A percentile compares a stretch with the other conserved stretches of the same genome.
Conservation (phyloP, 1,140 invertebrate species). For the Temnothorax nylanderi region DNA sequence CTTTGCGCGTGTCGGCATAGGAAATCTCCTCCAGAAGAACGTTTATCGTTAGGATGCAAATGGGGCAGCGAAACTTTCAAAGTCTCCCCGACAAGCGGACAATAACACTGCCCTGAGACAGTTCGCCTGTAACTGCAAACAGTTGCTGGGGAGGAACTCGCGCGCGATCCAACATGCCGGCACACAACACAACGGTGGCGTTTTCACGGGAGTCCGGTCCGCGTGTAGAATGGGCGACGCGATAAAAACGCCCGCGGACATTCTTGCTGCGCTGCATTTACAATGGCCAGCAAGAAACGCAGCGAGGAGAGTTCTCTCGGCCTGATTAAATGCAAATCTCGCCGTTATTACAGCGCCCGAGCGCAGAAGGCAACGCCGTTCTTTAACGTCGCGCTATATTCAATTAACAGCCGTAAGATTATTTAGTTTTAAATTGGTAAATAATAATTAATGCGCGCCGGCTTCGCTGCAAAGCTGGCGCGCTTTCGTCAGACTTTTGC, state of each 20-base stretch:
- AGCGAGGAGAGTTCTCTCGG: conserved; percentile 10
- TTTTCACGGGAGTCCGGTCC: conserved; percentile 15
- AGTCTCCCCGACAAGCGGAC: conserved; percentile 49
- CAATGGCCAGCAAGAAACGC: conserved; percentile 36
- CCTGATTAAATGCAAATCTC: conserved; percentile 55
- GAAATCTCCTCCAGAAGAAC: conserved; percentile 39
- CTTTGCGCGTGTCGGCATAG: conserved; percentile 9
- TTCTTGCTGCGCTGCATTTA: conserved; percentile 47
- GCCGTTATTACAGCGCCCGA: conserved; percentile 25
- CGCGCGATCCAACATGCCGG: conserved; percentile 14
- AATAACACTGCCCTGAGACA: conserved; percentile 40
- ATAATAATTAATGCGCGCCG: conserved; percentile 1
- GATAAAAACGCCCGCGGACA: conserved; percentile 49
- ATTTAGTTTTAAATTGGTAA: conserved; percentile 8
- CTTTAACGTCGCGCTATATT: conserved; percentile 23
- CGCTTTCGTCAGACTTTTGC: no score
- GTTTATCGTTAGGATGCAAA: conserved; percentile 59
- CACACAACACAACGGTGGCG: conserved; percentile 3
- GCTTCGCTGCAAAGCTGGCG: not conserved
- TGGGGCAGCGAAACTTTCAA: conserved; percentile 44
- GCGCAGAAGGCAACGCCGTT: conserved; percentile 1
- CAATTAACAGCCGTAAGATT: conserved; percentile 38
- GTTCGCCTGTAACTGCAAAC: conserved; percentile 50
- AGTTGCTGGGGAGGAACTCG: conserved; percentile 26
- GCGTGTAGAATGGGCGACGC: not conserved